These are phyloP conservation scores for Marmota monax DNA, from an alignment of 2,113 vertebrate species.

Conservation along the genomic window DNA sequence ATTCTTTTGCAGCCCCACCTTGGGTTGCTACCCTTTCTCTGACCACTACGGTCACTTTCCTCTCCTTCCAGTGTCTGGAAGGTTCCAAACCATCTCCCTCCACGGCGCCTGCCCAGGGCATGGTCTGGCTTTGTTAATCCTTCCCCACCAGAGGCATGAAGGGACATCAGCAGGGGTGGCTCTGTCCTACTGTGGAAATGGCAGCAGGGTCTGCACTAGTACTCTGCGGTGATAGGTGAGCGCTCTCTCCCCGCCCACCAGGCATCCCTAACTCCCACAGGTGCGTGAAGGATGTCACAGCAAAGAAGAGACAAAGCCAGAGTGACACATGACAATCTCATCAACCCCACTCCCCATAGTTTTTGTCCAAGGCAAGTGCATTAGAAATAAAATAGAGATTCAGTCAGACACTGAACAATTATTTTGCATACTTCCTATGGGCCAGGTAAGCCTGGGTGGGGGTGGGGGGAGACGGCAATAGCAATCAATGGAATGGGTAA, in stretches of 20 bases:
- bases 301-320: rapidly evolving
- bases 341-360: no score
- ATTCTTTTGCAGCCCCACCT: neutral
- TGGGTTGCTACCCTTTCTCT: neutral
- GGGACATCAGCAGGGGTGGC: rapidly evolving
- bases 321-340: no score
- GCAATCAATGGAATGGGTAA: neutral
- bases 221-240: neutral
- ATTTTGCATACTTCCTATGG: neutral
- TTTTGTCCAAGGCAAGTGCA: neutral
- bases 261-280: rapidly evolving
- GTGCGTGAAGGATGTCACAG: no score
- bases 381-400: neutral
- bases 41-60: neutral
- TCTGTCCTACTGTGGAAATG: neutral
- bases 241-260: no score
- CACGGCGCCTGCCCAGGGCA: neutral
- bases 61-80: neutral
- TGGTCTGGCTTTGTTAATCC: no score
- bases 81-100: neutral
- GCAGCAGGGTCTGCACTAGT: neutral
- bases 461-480: neutral
- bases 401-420: neutral
- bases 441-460: neutral
- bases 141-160: rapidly evolving